phyloP scores from a whole-genome alignment of 2,113 vertebrate genomes.

The Balaeniceps rex region DNA sequence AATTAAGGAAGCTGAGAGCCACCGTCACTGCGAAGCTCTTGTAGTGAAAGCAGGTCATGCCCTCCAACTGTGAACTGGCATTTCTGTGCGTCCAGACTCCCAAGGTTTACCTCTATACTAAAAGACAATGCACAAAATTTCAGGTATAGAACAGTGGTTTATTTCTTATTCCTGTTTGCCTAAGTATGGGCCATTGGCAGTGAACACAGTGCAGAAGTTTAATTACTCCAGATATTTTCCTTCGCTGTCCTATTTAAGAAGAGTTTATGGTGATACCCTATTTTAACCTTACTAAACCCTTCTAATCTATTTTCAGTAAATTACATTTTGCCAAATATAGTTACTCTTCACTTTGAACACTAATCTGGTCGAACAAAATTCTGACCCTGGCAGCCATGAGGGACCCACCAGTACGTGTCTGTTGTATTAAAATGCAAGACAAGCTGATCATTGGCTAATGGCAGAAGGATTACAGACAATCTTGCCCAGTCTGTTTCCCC shows the following conservation, averaged over 20 bases:
- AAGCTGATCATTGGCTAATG: not conserved
- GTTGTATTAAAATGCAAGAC: accelerated
- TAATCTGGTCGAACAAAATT: not conserved
- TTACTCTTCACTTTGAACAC: not conserved
- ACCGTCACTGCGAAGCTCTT: not conserved
- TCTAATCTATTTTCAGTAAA: not conserved
- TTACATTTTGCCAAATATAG: not conserved
- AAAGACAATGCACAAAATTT: accelerated
- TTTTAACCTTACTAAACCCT: not conserved
- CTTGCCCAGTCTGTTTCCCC: not conserved
- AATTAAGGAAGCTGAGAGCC: not conserved
- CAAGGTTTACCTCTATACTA: not conserved
- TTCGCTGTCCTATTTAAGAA: not conserved
- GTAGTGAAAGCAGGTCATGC: no score
- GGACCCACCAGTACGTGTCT: accelerated
- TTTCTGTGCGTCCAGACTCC: accelerated
- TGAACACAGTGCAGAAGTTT: accelerated
- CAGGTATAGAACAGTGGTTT: accelerated
- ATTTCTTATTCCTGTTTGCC: not conserved
- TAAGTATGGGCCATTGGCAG: not conserved
- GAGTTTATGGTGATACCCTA: accelerated
- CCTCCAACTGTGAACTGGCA: not conserved
- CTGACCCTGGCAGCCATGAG: not conserved
- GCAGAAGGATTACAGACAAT: not conserved
- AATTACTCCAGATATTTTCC: not conserved